Conservation (phyloP, 1,140 invertebrate genomes). For the Globodera rostochiensis region DNA sequence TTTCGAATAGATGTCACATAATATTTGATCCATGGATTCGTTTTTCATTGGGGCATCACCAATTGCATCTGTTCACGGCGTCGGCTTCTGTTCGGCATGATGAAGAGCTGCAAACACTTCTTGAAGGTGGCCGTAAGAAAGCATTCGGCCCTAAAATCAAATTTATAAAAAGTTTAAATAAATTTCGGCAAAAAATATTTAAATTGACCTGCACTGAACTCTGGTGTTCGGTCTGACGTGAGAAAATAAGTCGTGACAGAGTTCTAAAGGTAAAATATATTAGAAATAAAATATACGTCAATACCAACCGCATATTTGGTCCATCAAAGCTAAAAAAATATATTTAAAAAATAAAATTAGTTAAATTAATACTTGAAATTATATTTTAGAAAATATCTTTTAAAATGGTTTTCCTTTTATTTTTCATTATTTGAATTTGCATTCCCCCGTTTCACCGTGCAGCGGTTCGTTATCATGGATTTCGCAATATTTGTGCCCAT, state of each 20-base stretch:
- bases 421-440: too few relatives aligned
- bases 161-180: neutral
- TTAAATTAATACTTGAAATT: too few relatives aligned
- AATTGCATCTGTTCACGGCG: too few relatives aligned
- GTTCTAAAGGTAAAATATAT: neutral
- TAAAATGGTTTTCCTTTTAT: too few relatives aligned
- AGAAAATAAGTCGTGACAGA: neutral
- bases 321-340: neutral
- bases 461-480: too few relatives aligned
- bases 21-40: too few relatives aligned
- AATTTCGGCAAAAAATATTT: neutral
- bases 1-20: too few relatives aligned
- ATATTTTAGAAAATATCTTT: too few relatives aligned
- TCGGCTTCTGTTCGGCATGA: neutral
- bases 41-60: neutral
- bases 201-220: neutral
- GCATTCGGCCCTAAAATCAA: neutral
- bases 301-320: neutral
- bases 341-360: too few relatives aligned
- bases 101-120: neutral
- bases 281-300: neutral
- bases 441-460: too few relatives aligned
- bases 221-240: neutral
- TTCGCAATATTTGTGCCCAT: too few relatives aligned
- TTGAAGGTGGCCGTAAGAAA: neutral